phyloP scores from a whole-genome alignment of 2,797 vertebrate species.

The Mormyrus hasselquistii region DNA sequence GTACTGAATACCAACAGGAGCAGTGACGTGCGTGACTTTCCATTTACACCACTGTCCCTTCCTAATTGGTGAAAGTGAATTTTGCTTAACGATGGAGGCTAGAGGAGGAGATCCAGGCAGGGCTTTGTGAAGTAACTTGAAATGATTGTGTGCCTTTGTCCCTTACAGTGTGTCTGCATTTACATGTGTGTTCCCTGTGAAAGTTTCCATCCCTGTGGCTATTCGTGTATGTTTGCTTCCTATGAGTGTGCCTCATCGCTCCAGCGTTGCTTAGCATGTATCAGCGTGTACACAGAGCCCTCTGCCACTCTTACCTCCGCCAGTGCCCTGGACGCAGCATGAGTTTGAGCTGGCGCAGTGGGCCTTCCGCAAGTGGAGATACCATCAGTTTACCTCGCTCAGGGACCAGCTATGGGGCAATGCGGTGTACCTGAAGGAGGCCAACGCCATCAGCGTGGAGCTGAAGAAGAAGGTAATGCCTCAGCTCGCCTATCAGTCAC shows the following conservation, averaged over 20 bases:
- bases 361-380: slow-evolving; percentile 97
- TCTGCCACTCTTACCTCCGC: background rate
- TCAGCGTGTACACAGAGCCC: background rate
- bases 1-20: background rate
- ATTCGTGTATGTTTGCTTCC: background rate
- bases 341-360: slow-evolving; percentile 90
- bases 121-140: background rate
- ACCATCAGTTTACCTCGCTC: slow-evolving; percentile 94
- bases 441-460: slow-evolving; percentile 95
- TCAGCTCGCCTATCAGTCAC: background rate
- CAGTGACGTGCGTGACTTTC: background rate
- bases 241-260: background rate
- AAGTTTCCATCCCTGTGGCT: background rate
- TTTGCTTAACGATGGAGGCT: background rate
- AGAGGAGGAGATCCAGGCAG: background rate
- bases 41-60: background rate
- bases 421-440: slow-evolving; percentile 94
- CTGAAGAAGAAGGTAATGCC: slow-evolving; percentile 88
- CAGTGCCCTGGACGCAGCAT: slow-evolving; percentile 91
- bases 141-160: background rate
- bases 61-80: background rate
- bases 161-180: background rate
- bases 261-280: background rate
- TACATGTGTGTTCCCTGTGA: background rate
- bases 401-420: slow-evolving; percentile 96